phyloP scores from a whole-genome alignment of 2,888 invertebrate genomes.

The Choreutis nemorana region DNA sequence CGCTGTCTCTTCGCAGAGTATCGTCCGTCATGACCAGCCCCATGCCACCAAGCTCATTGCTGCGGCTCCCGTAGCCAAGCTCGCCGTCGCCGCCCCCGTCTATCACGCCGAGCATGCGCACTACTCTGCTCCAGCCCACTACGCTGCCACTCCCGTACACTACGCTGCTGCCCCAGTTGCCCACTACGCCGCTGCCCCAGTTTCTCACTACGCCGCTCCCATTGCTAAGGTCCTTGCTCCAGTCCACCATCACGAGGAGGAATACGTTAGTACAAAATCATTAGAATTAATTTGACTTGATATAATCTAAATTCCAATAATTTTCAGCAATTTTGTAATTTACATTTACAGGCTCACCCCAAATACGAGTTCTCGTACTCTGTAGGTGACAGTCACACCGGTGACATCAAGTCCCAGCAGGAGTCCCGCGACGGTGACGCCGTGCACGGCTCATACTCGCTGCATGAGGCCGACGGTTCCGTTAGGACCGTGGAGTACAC shows the following conservation, averaged over 20 bases:
- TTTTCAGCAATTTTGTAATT: neutral
- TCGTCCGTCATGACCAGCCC: conserved; percentile 25
- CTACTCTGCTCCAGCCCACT: conserved; percentile 15
- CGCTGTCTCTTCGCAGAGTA: conserved; percentile 31
- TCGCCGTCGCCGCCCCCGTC: conserved; percentile 19
- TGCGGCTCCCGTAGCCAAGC: conserved; percentile 19
- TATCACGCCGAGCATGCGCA: conserved; percentile 16
- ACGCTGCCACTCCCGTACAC: conserved; percentile 21
- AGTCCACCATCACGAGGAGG: conserved; percentile 26
- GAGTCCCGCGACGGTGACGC: conserved; percentile 45
- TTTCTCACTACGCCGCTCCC: conserved; percentile 18
- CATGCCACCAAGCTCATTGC: conserved; percentile 17
- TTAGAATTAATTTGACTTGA: neutral
- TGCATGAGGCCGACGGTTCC: conserved; percentile 43
- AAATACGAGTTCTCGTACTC: conserved; percentile 53
- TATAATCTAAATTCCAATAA: too few relatives aligned
- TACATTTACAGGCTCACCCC: conserved; percentile 25
- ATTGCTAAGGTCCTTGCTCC: too few relatives aligned
- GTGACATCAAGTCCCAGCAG: conserved; percentile 47
- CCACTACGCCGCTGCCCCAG: conserved; percentile 19
- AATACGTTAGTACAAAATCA: conserved; percentile 25
- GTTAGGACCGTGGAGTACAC: conserved; percentile 44
- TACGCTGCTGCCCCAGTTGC: conserved; percentile 29
- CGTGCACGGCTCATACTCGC: conserved; percentile 44
- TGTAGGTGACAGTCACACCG: conserved; percentile 47